Base-by-base conservation (phyloP, 2,888 invertebrate genomes). In the Palloptera scutellata region DNA sequence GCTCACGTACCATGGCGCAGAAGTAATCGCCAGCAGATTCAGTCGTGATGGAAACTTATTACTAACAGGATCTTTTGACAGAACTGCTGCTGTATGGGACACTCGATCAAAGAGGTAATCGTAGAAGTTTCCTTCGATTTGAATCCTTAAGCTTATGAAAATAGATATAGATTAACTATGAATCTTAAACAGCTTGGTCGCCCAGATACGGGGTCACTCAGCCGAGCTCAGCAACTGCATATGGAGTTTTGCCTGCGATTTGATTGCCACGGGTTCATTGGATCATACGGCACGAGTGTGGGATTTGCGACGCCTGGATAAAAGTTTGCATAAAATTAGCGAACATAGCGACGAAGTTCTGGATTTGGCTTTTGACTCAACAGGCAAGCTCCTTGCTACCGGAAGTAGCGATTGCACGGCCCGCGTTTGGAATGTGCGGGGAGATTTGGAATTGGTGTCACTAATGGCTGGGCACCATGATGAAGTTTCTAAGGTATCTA, bases 1-100 rank as follows among this genome's bases (percentile, higher is more conserved):
- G 1, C 86, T 91, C 71, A 77, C 76, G n/a, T 90, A 91, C 1
- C 94, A 94, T 80, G 88, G 89, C 1, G 92, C 90, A 1, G 93
- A 93, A 84, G 91, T 94, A 61, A 91, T 93, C 64, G 88, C 91
- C 0, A 85, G 92, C 12, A 89, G 90, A 75, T 93, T 92, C 78
- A 91, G 89, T 77, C 88, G 87, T 71, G 88, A 89, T 73, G 92
- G 92, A 0, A 88, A 89, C 74, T 85, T 89, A 60, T 83, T 94
- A 69, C 88, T 94, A 75, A 93, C 93, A 0, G 93, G 92, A 8
- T 93, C 93, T 2, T 94, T 94, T 81, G 94, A 94, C 79, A 89
- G 90, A 69, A 92, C 91, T 10, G 89, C 93, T 55, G 88, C 88
- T 19, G 82, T 94, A 73, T 94, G 93, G 92, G 93, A 94, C 81